Evolutionary conservation across 2,113 vertebrate species (phyloP).

Genomic region (Phalacrocorax aristotelis): DNA sequence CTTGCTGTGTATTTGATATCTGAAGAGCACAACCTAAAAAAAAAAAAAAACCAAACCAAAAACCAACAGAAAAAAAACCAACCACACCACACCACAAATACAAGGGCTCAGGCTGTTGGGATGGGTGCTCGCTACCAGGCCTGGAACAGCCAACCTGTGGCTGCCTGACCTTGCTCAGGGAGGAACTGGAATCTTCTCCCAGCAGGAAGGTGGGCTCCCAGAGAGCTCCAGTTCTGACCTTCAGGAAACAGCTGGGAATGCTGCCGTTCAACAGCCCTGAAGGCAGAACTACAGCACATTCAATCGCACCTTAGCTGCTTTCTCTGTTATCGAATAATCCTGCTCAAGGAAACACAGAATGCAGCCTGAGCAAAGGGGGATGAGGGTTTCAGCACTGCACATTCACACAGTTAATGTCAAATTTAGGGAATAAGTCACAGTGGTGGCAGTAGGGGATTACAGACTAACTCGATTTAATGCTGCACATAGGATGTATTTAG

Average conservation of each 20-base stretch:
- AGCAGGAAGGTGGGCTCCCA: background rate
- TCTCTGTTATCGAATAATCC: background rate
- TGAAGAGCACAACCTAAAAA: conserved; percentile 83
- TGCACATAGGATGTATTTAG: no score
- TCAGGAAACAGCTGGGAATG: background rate
- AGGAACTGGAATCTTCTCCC: background rate
- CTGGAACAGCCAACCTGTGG: background rate
- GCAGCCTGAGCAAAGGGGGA: background rate
- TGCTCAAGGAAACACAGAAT: rapidly evolving
- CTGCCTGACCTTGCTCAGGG: background rate
- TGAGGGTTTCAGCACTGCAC: background rate
- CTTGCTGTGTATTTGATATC: conserved; percentile 78
- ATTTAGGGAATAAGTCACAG: background rate
- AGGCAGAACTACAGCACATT: background rate
- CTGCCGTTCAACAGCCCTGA: background rate
- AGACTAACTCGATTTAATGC: background rate
- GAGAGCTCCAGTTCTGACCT: background rate
- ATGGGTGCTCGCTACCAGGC: background rate
- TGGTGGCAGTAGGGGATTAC: background rate
- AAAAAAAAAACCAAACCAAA: no score
- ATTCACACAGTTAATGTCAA: rapidly evolving
- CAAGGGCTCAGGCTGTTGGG: background rate
- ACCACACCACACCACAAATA: background rate
- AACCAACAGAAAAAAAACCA: background rate
- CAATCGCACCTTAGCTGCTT: rapidly evolving